phyloP scores from a whole-genome alignment of 2,797 vertebrate genomes.

The Pseudomugil gertrudae region DNA sequence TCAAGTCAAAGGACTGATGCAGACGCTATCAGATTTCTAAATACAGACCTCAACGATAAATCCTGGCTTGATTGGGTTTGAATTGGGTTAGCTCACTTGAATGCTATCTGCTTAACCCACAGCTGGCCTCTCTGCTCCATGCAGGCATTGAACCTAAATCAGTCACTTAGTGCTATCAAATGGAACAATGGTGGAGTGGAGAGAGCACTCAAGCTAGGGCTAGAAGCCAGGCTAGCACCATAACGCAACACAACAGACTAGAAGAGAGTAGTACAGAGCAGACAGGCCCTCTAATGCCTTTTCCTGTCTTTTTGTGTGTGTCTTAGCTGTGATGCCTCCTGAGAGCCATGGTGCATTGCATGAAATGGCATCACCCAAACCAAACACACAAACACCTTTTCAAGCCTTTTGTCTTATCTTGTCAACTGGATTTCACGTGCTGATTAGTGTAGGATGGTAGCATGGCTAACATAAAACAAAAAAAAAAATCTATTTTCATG shows the following conservation, averaged over 20 bases:
- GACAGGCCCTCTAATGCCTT: conserved; percentile 72
- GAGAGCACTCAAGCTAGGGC: conserved; percentile 78
- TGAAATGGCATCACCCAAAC: conserved; percentile 80
- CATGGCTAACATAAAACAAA: conserved; percentile 68
- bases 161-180: conserved; percentile 86
- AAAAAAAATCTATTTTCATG: conserved; percentile 72
- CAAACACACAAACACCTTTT: conserved; percentile 75
- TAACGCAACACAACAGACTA: conserved; percentile 75
- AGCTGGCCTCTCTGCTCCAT: conserved; percentile 86
- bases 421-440: conserved; percentile 77
- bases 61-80: conserved; percentile 83
- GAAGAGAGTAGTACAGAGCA: conserved; percentile 66
- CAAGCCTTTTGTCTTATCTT: conserved; percentile 73
- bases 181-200: conserved; percentile 81
- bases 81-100: conserved; percentile 89
- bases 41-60: conserved; percentile 87
- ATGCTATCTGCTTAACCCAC: conserved; percentile 89
- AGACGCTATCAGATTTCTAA: conserved; percentile 87
- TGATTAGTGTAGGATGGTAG: conserved; percentile 70
- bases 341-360: conserved; percentile 77
- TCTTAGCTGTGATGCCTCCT: conserved; percentile 71
- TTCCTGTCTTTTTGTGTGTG: conserved; percentile 55
- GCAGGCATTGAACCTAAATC: conserved; percentile 87
- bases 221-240: conserved; percentile 75
- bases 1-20: conserved; percentile 86